Percentiles rank a stretch among this genome's conserved stretches.
Evolutionary conservation across 2,797 vertebrate genomes (phyloP).

Genomic region (Aplochiton taeniatus): DNA sequence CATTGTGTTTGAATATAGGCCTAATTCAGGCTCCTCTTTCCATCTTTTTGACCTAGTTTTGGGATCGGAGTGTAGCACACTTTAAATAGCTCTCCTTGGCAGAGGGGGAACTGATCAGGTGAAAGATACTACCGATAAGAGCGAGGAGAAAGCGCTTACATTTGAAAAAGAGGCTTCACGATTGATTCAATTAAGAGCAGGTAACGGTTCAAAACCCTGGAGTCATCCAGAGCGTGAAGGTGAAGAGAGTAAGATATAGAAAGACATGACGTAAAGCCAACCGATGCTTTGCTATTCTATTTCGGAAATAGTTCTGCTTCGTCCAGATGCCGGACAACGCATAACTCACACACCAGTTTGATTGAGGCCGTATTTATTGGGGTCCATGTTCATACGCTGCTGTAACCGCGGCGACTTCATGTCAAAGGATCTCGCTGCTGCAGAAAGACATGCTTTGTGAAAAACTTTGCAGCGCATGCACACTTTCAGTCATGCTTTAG

Average conservation of each 20-base stretch:
- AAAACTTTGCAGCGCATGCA: conserved; percentile 5
- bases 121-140: conserved; percentile 34
- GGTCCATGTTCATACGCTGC: conserved; percentile 66
- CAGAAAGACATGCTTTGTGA: conserved; percentile 25
- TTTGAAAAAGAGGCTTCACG: neutral
- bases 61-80: conserved; percentile 52
- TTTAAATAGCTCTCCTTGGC: conserved; percentile 76
- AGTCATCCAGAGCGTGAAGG: too few relatives aligned
- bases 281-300: too few relatives aligned
- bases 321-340: too few relatives aligned
- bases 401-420: conserved; percentile 65
- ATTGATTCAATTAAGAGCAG: too few relatives aligned
- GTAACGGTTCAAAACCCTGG: too few relatives aligned
- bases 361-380: conserved; percentile 69
- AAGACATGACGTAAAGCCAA: too few relatives aligned
- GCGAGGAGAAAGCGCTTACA: conserved; percentile 9
- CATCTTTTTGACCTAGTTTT: conserved; percentile 76
- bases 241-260: too few relatives aligned
- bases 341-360: conserved; percentile 52
- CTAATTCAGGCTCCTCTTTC: conserved; percentile 62
- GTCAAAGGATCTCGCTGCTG: conserved; percentile 67
- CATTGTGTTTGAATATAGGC: conserved; percentile 60
- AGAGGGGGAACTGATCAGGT: conserved; percentile 40
- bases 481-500: too few relatives aligned
- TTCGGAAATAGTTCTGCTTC: too few relatives aligned